Base-by-base conservation (phyloP, 1,140 invertebrate genomes). In the Gyrodactylus bullatarudis region DNA sequence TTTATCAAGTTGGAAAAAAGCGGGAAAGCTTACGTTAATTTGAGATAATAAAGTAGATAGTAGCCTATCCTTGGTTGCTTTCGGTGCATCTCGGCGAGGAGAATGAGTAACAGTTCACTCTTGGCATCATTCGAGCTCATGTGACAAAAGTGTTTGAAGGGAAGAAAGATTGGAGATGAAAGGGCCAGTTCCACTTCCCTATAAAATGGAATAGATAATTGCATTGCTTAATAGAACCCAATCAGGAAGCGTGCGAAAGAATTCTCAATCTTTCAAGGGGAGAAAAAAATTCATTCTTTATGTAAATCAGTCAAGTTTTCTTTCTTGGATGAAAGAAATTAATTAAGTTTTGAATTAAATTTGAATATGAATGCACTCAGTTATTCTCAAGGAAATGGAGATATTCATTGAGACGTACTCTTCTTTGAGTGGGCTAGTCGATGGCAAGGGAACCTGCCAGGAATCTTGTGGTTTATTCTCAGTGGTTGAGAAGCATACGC, bases 1-100 rank as follows among this genome's bases (percentile, higher is more conserved):
- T 16, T 8, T 54, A 54, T 8, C n/a, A 54, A 54, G 8, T 54
- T 54, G 34, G n/a, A 54, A 54, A 26, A 1, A 71, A 71, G 20
- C 1, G 24, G 20, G 22, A 69, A 24, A 20, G 72, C 77, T 74
- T 76, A 81, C 80, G 87, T 86, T 73, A 87, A 86, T 84, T 88
- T 88, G 68, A 89, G 81, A 80, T 87, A 89, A 79, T 89, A 93
- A 23, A 94, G 81, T 69, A 94, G 81, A 75, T 88, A 84, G 79
- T 89, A 92, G 72, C 89, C 89, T 73, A 89, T 84, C 77, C 84
- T 84, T 1, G 86, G 84, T 77, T 87, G 84, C 76, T 84, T 80
- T 75, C 79, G 80, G 78, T 86, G 85, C 82, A 89, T 86, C 81
- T 87, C 89, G 76, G 84, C 86, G 68, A 88, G 83, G 70, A 86